phyloP scores from a whole-genome alignment of 2,797 vertebrate genomes.

The Squalus acanthias region DNA sequence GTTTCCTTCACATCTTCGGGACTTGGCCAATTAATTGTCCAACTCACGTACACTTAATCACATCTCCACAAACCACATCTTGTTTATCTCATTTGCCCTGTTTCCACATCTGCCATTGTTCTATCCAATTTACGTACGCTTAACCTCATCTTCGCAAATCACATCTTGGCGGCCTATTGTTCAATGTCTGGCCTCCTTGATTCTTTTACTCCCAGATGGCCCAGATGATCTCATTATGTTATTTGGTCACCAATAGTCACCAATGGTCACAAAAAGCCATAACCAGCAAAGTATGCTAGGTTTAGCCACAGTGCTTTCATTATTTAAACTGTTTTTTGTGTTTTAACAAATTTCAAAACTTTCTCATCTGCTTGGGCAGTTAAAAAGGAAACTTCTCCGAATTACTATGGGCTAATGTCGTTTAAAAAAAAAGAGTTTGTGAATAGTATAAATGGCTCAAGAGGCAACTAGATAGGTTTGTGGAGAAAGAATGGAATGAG shows the following conservation, averaged over 20 bases:
- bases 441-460: background rate
- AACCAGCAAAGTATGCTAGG: background rate
- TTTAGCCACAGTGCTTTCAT: background rate
- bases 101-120: too few species aligned
- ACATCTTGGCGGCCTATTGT: too few species aligned
- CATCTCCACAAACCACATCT: too few species aligned
- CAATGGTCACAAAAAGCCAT: background rate
- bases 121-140: too few species aligned
- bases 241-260: background rate
- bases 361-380: background rate
- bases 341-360: too few species aligned
- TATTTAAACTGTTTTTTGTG: background rate
- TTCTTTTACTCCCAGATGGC: too few species aligned
- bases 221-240: background rate
- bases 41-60: too few species aligned
- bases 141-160: too few species aligned
- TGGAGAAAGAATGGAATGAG: background rate
- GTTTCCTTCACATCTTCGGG: too few species aligned
- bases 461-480: background rate
- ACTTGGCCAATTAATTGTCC: too few species aligned
- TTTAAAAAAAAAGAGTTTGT: background rate
- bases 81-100: too few species aligned
- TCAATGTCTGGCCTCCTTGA: too few species aligned
- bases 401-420: background rate
- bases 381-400: background rate